phyloP scores from a whole-genome alignment of 2,113 vertebrate species.

The Procavia capensis region DNA sequence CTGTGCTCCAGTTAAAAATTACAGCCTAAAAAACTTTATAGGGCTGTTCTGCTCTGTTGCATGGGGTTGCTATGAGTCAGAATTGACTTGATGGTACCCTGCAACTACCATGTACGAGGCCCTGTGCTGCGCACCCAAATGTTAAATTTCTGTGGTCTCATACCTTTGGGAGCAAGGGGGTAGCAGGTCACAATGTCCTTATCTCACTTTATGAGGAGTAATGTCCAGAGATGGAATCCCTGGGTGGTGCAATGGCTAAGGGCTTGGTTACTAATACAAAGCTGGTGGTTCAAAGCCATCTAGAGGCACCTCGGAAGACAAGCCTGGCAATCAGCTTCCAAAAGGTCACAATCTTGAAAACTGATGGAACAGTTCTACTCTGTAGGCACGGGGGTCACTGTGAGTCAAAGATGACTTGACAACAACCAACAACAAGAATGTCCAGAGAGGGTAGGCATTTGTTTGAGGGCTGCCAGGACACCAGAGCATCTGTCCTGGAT shows the following conservation, averaged over 20 bases:
- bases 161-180: not conserved
- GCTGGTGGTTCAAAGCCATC: not conserved
- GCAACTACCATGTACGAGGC: not conserved
- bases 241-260: not conserved
- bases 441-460: not conserved
- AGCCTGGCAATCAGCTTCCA: not conserved
- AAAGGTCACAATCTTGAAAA: not conserved
- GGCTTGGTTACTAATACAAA: not conserved
- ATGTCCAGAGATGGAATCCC: not conserved
- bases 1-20: not conserved
- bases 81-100: not conserved
- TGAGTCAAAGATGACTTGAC: not conserved
- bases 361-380: not conserved
- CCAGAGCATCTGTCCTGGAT: not conserved
- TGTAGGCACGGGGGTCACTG: not conserved
- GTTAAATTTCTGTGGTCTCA: not conserved
- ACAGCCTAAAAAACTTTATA: not conserved
- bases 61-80: not conserved
- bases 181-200: too few relatives aligned
- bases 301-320: not conserved
- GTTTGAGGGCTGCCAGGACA: not conserved
- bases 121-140: not conserved
- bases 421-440: not conserved
- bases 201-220: not conserved
- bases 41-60: not conserved